These are phyloP conservation scores for Knipowitschia caucasica DNA, from an alignment of 2,797 vertebrate genomes.

Conservation along the genomic window DNA sequence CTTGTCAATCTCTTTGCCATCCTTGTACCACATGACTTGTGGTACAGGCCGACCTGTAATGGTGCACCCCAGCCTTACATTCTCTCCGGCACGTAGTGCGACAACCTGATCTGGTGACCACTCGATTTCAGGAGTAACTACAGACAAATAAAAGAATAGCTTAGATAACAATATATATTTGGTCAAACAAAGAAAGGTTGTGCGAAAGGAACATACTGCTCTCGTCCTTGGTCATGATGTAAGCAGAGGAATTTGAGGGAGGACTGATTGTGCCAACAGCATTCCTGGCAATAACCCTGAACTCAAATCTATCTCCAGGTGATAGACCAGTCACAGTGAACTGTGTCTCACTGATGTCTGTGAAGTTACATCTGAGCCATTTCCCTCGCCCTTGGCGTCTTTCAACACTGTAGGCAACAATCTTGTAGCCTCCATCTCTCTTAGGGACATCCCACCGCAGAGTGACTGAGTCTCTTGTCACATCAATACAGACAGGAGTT, in stretches of 20 bases:
- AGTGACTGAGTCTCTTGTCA: conserved; percentile 95
- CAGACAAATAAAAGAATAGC: not conserved
- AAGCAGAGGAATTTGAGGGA: conserved; percentile 94
- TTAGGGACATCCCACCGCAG: conserved; percentile 90
- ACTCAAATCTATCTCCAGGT: conserved; percentile 93
- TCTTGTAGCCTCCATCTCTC: conserved; percentile 93
- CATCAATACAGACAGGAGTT: conserved; percentile 93
- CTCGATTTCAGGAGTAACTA: conserved; percentile 90
- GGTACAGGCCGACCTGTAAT: conserved; percentile 92
- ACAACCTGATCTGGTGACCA: conserved; percentile 88
- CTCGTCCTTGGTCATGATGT: conserved; percentile 98
- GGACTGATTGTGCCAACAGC: conserved; percentile 96
- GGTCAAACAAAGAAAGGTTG: not conserved
- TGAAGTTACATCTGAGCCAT: conserved; percentile 97
- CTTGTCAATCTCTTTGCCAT: conserved; percentile 93
- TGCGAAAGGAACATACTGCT: conserved; percentile 89
- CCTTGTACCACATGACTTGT: conserved; percentile 91
- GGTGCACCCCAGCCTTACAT: conserved; percentile 83
- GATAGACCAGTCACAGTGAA: conserved; percentile 91
- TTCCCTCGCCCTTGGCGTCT: conserved; percentile 88
- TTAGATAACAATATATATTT: not conserved
- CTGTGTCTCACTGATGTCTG: conserved; percentile 90
- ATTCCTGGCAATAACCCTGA: conserved; percentile 95
- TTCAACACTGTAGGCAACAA: conserved; percentile 96
- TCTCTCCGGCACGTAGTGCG: conserved; percentile 89